A percentile compares a stretch with the other conserved stretches of the same genome.
These are phyloP conservation scores for Dipodomys ordii DNA, from an alignment of 2,113 vertebrate genomes.

Conservation along the genomic window DNA sequence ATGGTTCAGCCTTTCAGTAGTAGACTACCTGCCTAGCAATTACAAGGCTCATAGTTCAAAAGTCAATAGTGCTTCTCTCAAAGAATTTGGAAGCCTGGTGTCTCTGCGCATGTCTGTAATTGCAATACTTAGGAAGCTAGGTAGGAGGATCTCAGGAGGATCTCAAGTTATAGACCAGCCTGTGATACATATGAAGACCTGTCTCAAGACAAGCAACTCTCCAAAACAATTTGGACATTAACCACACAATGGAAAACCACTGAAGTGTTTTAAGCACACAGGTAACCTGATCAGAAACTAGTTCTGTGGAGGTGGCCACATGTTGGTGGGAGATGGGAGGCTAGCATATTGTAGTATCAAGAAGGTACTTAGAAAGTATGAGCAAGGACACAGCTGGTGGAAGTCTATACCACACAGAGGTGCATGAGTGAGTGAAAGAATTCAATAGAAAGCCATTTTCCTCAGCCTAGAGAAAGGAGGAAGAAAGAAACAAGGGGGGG, in stretches of 20 bases:
- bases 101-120: too few species aligned
- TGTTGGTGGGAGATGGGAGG: not conserved
- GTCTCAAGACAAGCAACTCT: too few species aligned
- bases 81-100: too few species aligned
- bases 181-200: too few species aligned
- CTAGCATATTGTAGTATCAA: not conserved
- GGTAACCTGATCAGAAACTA: not conserved
- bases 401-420: not conserved
- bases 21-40: too few species aligned
- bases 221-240: not conserved
- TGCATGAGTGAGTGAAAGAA: not conserved
- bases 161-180: too few species aligned
- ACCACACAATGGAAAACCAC: not conserved
- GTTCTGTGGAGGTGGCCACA: not conserved
- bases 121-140: too few species aligned
- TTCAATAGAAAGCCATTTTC: not conserved
- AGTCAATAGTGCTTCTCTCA: too few species aligned
- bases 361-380: not conserved
- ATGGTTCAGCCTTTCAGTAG: too few species aligned
- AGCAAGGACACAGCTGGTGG: too few species aligned
- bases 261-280: constrained; percentile 4
- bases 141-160: too few species aligned
- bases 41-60: too few species aligned
- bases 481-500: not conserved
- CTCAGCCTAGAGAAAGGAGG: not conserved